A percentile compares a stretch with the other conserved stretches of the same genome.
phyloP scores from a whole-genome alignment of 2,888 invertebrate genomes.

The Apotomis turbidana region DNA sequence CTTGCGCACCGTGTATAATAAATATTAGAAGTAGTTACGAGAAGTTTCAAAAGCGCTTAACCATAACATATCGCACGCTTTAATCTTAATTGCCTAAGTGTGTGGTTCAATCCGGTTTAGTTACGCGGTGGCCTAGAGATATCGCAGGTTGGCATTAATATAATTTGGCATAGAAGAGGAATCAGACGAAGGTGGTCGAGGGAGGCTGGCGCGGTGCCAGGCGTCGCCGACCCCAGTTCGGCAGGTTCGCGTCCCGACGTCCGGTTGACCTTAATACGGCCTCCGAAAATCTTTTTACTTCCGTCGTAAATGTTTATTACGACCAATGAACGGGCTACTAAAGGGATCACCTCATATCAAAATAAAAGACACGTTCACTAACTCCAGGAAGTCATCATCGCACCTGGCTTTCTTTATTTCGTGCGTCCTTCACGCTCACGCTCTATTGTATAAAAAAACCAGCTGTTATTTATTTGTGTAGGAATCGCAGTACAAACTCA shows the following conservation, averaged over 20 bases:
- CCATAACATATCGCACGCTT: neutral
- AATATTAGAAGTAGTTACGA: neutral
- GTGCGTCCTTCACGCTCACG: neutral
- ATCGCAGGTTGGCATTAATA: slow-evolving; percentile 7
- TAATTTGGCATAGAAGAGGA: slow-evolving; percentile 45
- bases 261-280: slow-evolving; percentile 70
- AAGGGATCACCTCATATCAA: slow-evolving; percentile 68
- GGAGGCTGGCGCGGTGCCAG: slow-evolving; percentile 66
- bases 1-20: neutral
- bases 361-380: slow-evolving; percentile 60
- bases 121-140: neutral
- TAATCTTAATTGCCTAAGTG: neutral
- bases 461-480: too few species aligned
- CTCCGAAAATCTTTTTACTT: slow-evolving; percentile 65
- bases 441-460: neutral
- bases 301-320: slow-evolving; percentile 72
- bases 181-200: slow-evolving; percentile 55
- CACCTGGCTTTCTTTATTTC: neutral
- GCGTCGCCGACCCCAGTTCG: slow-evolving; percentile 61
- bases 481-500: too few species aligned
- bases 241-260: slow-evolving; percentile 76
- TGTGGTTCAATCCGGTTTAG: neutral
- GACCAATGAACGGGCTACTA: slow-evolving; percentile 62
- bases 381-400: slow-evolving; percentile 46
- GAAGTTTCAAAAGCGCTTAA: neutral